A percentile compares a stretch with the other conserved stretches of the same genome.
Conservation (phyloP, 2,888 invertebrate genomes). For the Ophion ventricosus region DNA sequence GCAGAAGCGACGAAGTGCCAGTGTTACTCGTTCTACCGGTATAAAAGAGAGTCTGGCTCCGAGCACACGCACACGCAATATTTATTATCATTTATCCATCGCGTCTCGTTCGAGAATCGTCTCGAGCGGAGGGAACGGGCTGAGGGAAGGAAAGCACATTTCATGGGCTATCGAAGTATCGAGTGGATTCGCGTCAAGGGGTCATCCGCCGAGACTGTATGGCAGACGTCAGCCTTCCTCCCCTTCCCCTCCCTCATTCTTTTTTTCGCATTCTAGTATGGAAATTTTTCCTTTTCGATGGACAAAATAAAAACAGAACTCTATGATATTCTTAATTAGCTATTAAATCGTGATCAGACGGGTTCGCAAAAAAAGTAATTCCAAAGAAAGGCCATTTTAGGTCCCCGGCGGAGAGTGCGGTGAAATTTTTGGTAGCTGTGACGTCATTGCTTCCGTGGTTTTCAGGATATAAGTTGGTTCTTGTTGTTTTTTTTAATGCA, state of each 20-base stretch:
- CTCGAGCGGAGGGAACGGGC: slow-evolving; percentile 20
- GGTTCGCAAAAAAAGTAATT: not conserved
- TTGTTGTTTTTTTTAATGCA: not conserved
- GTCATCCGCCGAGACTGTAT: slow-evolving; percentile 53
- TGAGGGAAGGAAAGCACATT: slow-evolving; percentile 52
- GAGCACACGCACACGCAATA: slow-evolving; percentile 50
- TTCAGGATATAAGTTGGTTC: not conserved
- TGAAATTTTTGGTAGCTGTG: not conserved
- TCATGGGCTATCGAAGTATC: slow-evolving; percentile 56
- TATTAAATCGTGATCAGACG: slow-evolving; percentile 20
- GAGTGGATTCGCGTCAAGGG: slow-evolving; percentile 30
- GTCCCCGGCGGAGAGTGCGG: not conserved
- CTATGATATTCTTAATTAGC: slow-evolving; percentile 17
- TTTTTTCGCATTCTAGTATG: slow-evolving; percentile 16
- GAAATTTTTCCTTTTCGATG: slow-evolving; percentile 9
- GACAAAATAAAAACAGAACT: not conserved
- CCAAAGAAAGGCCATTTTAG: slow-evolving; percentile 9
- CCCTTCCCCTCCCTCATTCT: not conserved
- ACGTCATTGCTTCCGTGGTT: not conserved
- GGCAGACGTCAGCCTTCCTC: slow-evolving; percentile 4
- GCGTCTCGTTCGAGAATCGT: slow-evolving; percentile 45
- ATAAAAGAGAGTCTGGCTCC: slow-evolving; percentile 43
- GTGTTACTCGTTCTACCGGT: not conserved
- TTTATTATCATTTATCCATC: slow-evolving; percentile 64
- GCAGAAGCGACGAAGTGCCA: slow-evolving; percentile 40